These are phyloP conservation scores for Mixornis gularis DNA, from an alignment of 2,113 vertebrate species.

Conservation along the genomic window DNA sequence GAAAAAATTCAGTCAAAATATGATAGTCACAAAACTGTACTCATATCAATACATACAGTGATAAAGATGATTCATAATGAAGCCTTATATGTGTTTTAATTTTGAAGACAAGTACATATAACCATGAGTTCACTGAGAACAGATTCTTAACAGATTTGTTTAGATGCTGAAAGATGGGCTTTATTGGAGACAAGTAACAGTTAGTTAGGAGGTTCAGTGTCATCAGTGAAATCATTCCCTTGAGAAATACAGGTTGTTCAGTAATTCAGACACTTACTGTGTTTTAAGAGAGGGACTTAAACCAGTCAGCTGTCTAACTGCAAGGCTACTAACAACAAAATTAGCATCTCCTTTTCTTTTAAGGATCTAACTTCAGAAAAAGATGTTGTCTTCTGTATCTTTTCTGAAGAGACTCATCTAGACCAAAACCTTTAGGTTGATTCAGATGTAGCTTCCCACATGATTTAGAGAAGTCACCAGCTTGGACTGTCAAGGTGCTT, in stretches of 20 bases:
- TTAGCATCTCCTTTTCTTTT: not conserved
- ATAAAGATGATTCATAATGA: not conserved
- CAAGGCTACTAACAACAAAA: not conserved
- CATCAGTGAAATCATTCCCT: not conserved
- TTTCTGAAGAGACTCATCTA: not conserved
- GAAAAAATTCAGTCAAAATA: not conserved
- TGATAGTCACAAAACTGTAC: not conserved
- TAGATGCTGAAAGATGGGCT: accelerated
- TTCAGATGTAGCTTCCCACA: not conserved
- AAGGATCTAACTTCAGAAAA: not conserved
- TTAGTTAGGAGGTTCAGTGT: not conserved
- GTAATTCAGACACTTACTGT: not conserved
- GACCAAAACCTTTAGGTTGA: not conserved
- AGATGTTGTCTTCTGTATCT: not conserved
- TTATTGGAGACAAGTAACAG: not conserved
- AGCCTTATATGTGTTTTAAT: not conserved
- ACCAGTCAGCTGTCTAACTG: not conserved
- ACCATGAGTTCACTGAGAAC: not conserved
- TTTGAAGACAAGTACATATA: not conserved
- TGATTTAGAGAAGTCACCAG: not conserved
- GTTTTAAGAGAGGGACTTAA: not conserved
- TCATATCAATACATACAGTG: not conserved
- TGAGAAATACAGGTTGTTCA: not conserved
- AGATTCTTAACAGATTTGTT: not conserved
- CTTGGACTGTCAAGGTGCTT: not conserved